A percentile compares a stretch with the other conserved stretches of the same genome.
These are phyloP conservation scores for Brachyhypopomus occidentalis DNA, from an alignment of 2,113 vertebrate genomes.

Conservation along the genomic window DNA sequence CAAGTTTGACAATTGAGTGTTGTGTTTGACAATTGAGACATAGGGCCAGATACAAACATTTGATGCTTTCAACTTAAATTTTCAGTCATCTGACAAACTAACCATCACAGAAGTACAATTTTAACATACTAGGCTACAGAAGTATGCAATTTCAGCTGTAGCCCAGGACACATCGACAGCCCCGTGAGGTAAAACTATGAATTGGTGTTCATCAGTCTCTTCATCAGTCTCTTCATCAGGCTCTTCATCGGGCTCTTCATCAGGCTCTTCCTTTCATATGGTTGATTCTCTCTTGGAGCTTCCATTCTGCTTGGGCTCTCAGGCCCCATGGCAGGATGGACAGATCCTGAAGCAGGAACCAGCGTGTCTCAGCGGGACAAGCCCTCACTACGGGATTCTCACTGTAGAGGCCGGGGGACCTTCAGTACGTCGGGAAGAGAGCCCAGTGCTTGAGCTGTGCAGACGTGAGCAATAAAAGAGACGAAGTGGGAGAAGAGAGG, in stretches of 20 bases:
- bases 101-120: too few species aligned
- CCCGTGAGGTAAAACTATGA: neutral
- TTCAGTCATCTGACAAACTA: neutral
- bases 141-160: too few species aligned
- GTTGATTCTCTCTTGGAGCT: too few species aligned
- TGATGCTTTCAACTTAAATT: too few species aligned
- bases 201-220: constrained; percentile 2
- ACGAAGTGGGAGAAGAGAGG: neutral
- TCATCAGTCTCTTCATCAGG: neutral
- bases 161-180: too few species aligned
- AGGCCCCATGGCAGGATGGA: constrained; percentile 6
- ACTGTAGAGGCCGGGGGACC: too few species aligned
- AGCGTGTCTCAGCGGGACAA: neutral
- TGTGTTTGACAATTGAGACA: too few species aligned
- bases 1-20: too few species aligned
- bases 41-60: too few species aligned
- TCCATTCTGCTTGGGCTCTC: neutral
- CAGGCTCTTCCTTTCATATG: neutral
- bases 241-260: neutral
- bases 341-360: neutral
- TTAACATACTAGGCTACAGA: too few species aligned
- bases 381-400: neutral
- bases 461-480: neutral
- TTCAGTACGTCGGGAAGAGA: neutral
- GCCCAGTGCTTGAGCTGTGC: neutral